Evolutionary conservation across 2,888 invertebrate species (phyloP).

Genomic region (Sylvicola cinctus): DNA sequence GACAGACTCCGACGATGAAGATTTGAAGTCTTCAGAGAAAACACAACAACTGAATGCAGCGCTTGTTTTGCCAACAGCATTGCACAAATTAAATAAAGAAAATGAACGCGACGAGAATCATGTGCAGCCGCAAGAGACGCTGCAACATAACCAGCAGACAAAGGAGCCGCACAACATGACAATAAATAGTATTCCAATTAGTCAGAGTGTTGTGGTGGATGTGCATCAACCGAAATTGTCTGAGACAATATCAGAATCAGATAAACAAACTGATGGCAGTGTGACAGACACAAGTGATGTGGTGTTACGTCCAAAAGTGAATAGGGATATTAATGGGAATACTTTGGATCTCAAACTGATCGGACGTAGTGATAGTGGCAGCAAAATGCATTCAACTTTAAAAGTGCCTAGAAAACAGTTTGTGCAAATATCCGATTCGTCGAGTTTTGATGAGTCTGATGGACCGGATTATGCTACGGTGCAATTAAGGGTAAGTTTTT

Average conservation of each 20-base stretch:
- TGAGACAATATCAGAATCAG: too few relatives aligned
- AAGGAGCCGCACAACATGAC: neutral
- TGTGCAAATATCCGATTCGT: conserved; percentile 1
- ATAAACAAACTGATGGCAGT: too few relatives aligned
- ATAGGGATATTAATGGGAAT: neutral
- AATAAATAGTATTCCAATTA: too few relatives aligned
- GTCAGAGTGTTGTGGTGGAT: conserved; percentile 6
- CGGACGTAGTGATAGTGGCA: neutral
- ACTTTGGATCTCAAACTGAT: neutral
- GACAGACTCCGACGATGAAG: too few relatives aligned
- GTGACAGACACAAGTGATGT: too few relatives aligned
- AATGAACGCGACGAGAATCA: too few relatives aligned
- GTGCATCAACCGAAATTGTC: conserved; percentile 5
- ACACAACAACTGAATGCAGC: too few relatives aligned
- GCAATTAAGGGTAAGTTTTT: conserved; percentile 1
- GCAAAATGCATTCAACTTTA: neutral
- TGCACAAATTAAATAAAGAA: too few relatives aligned
- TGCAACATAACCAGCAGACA: conserved; percentile 2
- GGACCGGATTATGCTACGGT: conserved; percentile 2
- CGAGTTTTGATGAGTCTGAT: conserved; percentile 3
- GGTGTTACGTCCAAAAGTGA: too few relatives aligned
- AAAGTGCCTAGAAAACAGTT: neutral
- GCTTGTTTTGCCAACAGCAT: too few relatives aligned
- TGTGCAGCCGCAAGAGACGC: conserved; percentile 1
- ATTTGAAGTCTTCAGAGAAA: too few relatives aligned